Evolutionary conservation across 2,888 invertebrate species (phyloP).

Genomic region (Agonopterix subpropinquella): DNA sequence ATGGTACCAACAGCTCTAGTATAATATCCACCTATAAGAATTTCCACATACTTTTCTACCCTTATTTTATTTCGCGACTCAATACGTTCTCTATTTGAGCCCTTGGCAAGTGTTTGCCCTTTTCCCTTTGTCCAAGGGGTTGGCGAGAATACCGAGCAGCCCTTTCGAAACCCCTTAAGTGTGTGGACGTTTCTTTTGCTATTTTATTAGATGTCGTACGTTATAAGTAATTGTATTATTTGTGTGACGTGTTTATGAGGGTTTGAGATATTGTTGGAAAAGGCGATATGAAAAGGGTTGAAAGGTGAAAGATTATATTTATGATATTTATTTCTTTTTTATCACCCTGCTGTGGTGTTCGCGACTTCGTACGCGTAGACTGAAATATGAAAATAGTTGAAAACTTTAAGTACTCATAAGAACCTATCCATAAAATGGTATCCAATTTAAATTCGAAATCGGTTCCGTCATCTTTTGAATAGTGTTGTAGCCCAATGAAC

Average conservation of each 20-base stretch:
- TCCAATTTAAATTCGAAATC: too few species aligned
- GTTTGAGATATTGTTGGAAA: slow-evolving; percentile 1
- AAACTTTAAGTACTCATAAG: too few species aligned
- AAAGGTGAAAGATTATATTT: neutral
- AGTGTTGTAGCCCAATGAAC: too few species aligned
- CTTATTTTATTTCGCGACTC: slow-evolving; percentile 73
- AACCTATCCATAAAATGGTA: too few species aligned
- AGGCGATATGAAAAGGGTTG: neutral
- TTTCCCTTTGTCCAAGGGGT: slow-evolving; percentile 61
- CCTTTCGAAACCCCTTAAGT: slow-evolving; percentile 48
- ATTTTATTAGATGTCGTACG: slow-evolving; percentile 71
- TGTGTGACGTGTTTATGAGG: slow-evolving; percentile 18
- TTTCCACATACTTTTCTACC: slow-evolving; percentile 49
- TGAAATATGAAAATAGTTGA: too few species aligned
- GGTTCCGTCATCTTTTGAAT: too few species aligned
- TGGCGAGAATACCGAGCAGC: slow-evolving; percentile 59
- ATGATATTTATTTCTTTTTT: too few species aligned
- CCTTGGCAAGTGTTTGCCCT: slow-evolving; percentile 61
- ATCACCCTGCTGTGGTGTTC: too few species aligned
- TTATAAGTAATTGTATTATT: slow-evolving; percentile 54
- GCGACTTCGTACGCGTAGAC: too few species aligned
- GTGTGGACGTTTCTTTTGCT: slow-evolving; percentile 59
- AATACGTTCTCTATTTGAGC: slow-evolving; percentile 70
- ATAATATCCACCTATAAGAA: slow-evolving; percentile 23
- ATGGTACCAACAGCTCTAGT: slow-evolving; percentile 32